Conservation (phyloP, 2,888 invertebrate species). For the Dolichomitus sp. region DNA sequence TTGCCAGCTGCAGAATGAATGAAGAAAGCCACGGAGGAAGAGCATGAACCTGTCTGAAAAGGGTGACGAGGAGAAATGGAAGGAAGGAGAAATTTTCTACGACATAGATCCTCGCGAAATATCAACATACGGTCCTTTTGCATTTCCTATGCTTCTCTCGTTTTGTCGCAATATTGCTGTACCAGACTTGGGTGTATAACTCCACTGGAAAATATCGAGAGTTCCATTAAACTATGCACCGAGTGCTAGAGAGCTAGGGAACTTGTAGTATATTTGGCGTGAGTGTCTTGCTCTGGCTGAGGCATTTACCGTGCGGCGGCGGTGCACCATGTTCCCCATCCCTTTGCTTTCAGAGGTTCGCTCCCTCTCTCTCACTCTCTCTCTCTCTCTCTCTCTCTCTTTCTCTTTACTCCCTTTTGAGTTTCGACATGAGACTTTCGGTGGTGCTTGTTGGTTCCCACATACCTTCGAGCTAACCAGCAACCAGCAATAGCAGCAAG, state of each 20-base stretch:
- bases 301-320: constrained; percentile 52
- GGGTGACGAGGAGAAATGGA: background rate
- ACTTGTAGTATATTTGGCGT: constrained; percentile 37
- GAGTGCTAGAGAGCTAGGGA: constrained; percentile 16
- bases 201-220: constrained; percentile 60
- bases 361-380: background rate
- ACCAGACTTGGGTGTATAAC: constrained; percentile 22
- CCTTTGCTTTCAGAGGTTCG: background rate
- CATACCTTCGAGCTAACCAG: constrained; percentile 22
- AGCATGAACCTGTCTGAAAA: constrained; percentile 22
- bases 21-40: constrained; percentile 12
- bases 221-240: constrained; percentile 59
- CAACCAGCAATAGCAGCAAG: constrained; percentile 1
- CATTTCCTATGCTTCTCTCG: background rate
- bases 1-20: background rate
- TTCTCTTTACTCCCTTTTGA: constrained; percentile 28
- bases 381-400: background rate
- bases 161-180: constrained; percentile 20
- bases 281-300: constrained; percentile 48
- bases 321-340: constrained; percentile 25
- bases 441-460: constrained; percentile 26
- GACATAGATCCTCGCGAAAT: background rate
- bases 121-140: background rate
- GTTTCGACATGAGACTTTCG: constrained; percentile 39
- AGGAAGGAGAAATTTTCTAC: background rate